These are phyloP conservation scores for Heptranchias perlo DNA, from an alignment of 2,113 vertebrate genomes.

Conservation along the genomic window DNA sequence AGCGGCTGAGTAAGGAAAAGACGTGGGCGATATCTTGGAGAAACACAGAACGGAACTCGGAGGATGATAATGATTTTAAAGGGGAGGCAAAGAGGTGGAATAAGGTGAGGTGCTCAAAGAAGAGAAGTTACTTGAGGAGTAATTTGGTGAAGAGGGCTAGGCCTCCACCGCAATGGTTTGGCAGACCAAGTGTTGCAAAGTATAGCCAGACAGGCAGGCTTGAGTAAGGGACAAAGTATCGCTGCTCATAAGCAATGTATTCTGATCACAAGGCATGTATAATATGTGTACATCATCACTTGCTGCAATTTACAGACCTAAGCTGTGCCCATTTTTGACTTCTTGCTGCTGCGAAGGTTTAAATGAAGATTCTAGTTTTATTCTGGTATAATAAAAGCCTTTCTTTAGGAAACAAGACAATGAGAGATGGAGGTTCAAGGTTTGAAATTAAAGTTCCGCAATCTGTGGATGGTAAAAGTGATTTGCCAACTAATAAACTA, in stretches of 20 bases:
- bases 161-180: too few relatives aligned
- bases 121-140: background rate
- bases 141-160: background rate
- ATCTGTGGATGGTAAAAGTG: background rate
- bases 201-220: too few relatives aligned
- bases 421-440: background rate
- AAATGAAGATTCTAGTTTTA: background rate
- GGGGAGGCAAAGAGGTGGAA: background rate
- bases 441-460: background rate
- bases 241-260: too few relatives aligned
- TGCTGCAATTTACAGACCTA: background rate
- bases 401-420: background rate
- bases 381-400: background rate
- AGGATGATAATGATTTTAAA: background rate
- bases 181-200: too few relatives aligned
- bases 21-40: background rate
- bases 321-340: background rate
- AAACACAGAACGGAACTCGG: background rate
- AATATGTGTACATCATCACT: background rate
- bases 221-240: too few relatives aligned
- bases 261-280: background rate
- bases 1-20: background rate
- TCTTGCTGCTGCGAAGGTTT: background rate
- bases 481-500: background rate
- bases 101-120: background rate